These are phyloP conservation scores for Entomyzon cyanotis DNA, from an alignment of 2,113 vertebrate genomes.

Conservation along the genomic window DNA sequence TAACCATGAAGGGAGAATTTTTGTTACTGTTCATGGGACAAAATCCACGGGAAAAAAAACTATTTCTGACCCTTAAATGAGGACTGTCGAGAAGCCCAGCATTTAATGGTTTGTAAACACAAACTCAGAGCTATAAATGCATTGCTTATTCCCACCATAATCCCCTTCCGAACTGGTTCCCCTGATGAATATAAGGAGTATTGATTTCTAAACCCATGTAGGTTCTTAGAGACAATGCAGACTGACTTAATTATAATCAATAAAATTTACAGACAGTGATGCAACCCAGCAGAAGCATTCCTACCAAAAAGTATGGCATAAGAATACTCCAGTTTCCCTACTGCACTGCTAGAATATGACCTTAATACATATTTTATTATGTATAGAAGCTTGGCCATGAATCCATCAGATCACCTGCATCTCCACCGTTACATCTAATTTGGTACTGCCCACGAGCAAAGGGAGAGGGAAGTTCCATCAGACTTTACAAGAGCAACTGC, in stretches of 20 bases:
- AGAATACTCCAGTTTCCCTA: conserved; percentile 68
- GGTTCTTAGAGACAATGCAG: conserved; percentile 76
- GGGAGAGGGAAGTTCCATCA: background rate
- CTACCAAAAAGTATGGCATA: conserved; percentile 72
- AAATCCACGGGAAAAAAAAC: background rate
- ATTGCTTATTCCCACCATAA: conserved; percentile 61
- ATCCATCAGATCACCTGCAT: conserved; percentile 30
- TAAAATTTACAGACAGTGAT: conserved; percentile 80
- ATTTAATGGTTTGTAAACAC: conserved; percentile 46
- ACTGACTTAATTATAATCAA: conserved; percentile 83
- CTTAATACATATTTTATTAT: conserved; percentile 83
- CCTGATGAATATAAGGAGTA: conserved; percentile 69
- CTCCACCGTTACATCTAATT: background rate
- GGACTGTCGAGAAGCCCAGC: background rate
- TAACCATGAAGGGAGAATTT: background rate
- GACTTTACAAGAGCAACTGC: background rate
- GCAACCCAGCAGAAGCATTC: conserved; percentile 71
- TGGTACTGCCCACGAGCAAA: background rate
- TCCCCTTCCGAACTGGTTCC: conserved; percentile 60
- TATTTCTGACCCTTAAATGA: background rate
- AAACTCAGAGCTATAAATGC: conserved; percentile 51
- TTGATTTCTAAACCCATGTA: conserved; percentile 76
- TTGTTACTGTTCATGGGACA: background rate
- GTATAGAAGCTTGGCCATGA: conserved; percentile 41
- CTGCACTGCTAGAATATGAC: conserved; percentile 64